phyloP scores from a whole-genome alignment of 2,888 invertebrate species.

The Cephus rjabovi region DNA sequence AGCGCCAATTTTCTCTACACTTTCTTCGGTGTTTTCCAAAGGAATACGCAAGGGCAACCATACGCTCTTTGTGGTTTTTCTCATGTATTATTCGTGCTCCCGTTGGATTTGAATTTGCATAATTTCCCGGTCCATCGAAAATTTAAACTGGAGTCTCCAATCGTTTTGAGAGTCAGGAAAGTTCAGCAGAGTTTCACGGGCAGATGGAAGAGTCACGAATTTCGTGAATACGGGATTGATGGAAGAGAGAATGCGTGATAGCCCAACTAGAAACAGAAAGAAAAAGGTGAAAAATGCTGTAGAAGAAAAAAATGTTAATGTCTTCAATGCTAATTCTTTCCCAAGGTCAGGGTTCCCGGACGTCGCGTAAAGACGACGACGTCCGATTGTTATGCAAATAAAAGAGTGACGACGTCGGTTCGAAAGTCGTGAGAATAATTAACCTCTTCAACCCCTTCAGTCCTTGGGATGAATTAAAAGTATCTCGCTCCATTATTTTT shows the following conservation, averaged over 20 bases:
- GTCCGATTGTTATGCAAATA: conserved; percentile 16
- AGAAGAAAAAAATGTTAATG: background rate
- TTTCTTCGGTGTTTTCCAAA: background rate
- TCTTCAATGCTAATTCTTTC: conserved; percentile 2
- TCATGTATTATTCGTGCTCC: conserved; percentile 36
- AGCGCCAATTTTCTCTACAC: background rate
- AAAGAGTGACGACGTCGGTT: conserved; percentile 1
- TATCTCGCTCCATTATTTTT: conserved; percentile 28
- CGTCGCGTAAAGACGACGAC: conserved; percentile 11
- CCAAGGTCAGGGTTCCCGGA: conserved; percentile 7
- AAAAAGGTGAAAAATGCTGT: background rate
- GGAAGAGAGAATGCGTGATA: background rate
- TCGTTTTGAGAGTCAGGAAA: background rate
- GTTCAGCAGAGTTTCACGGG: background rate
- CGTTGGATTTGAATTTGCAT: conserved; percentile 34
- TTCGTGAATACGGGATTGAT: background rate
- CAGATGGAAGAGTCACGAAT: background rate
- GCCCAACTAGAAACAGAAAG: background rate
- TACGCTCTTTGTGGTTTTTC: conserved; percentile 24
- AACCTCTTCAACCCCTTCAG: conserved; percentile 46
- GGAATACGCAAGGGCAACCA: background rate
- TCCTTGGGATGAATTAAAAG: conserved; percentile 47
- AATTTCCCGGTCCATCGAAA: conserved; percentile 35
- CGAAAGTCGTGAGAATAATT: conserved; percentile 39
- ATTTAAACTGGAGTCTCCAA: conserved; percentile 27